Conservation (phyloP, 2,113 vertebrate species). For the Oryzias celebensis region DNA sequence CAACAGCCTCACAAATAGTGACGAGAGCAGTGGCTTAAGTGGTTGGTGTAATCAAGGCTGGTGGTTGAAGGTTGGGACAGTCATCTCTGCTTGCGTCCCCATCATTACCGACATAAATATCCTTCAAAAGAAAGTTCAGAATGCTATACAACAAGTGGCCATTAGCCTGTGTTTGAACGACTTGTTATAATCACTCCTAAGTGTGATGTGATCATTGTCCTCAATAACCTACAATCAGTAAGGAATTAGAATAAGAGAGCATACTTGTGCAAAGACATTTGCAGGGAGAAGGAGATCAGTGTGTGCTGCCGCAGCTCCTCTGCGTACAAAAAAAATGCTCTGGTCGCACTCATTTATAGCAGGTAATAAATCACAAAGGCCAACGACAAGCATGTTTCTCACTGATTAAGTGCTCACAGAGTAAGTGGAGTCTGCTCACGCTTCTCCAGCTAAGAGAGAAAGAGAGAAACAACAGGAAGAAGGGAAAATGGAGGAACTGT, state of each 20-base stretch:
- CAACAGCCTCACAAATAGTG: too few relatives aligned
- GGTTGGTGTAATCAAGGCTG: too few relatives aligned
- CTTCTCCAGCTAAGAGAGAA: conserved; percentile 25
- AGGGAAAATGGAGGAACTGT: not conserved
- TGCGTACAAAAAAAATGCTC: conserved; percentile 42
- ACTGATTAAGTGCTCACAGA: conserved; percentile 63
- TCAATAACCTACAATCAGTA: not conserved
- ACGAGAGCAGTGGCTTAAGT: too few relatives aligned
- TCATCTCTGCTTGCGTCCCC: too few relatives aligned
- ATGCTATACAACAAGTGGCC: not conserved
- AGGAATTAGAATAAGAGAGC: conserved; percentile 1
- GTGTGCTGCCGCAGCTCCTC: conserved; percentile 11
- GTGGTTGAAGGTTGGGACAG: too few relatives aligned
- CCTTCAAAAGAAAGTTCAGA: too few relatives aligned
- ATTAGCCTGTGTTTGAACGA: not conserved
- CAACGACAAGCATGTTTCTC: conserved; percentile 53
- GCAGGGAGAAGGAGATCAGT: conserved; percentile 15
- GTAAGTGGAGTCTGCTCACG: conserved; percentile 40
- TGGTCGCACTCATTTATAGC: conserved; percentile 48
- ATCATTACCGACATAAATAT: too few relatives aligned
- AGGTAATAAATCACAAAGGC: conserved; percentile 56
- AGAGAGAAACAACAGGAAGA: not conserved
- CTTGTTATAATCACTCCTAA: not conserved
- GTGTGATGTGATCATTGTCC: not conserved
- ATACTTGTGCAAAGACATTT: conserved; percentile 11